A percentile compares a stretch with the other conserved stretches of the same genome.
These are phyloP conservation scores for Alviniconcha strummeri DNA, from an alignment of 2,888 invertebrate genomes.

Conservation along the genomic window DNA sequence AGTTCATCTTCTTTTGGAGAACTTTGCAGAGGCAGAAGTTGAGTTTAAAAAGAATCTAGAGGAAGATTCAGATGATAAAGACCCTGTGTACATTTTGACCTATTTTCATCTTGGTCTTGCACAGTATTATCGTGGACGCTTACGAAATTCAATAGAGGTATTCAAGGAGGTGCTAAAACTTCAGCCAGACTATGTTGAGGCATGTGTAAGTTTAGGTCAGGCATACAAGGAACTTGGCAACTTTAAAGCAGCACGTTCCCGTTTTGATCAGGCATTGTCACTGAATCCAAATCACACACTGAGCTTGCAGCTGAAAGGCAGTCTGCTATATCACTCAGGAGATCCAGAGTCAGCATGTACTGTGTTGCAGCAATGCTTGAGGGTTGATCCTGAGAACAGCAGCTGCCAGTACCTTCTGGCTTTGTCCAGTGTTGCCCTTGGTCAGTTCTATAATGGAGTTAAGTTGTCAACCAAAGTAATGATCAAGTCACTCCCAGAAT, in stretches of 20 bases:
- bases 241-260: slow-evolving; percentile 52
- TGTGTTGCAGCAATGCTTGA: slow-evolving; percentile 57
- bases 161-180: slow-evolving; percentile 65
- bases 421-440: slow-evolving; percentile 55
- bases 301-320: slow-evolving; percentile 57
- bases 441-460: slow-evolving; percentile 62
- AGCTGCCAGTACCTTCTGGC: slow-evolving; percentile 63
- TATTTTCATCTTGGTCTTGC: slow-evolving; percentile 62
- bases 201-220: slow-evolving; percentile 63
- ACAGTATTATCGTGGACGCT: slow-evolving; percentile 58
- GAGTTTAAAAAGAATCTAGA: slow-evolving; percentile 61
- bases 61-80: slow-evolving; percentile 35
- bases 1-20: slow-evolving; percentile 57
- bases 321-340: slow-evolving; percentile 59
- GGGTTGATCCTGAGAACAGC: slow-evolving; percentile 50
- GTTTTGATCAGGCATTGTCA: slow-evolving; percentile 60
- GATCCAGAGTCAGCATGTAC: slow-evolving; percentile 47
- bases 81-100: slow-evolving; percentile 48
- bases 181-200: slow-evolving; percentile 62
- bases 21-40: slow-evolving; percentile 59
- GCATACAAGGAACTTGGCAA: slow-evolving; percentile 66
- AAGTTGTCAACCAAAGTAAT: slow-evolving; percentile 64
- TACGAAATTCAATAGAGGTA: slow-evolving; percentile 66
- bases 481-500: slow-evolving; percentile 53
- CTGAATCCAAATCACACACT: slow-evolving; percentile 54